Conservation (phyloP, 1,140 invertebrate species). For the Drosophila sulfurigaster region DNA sequence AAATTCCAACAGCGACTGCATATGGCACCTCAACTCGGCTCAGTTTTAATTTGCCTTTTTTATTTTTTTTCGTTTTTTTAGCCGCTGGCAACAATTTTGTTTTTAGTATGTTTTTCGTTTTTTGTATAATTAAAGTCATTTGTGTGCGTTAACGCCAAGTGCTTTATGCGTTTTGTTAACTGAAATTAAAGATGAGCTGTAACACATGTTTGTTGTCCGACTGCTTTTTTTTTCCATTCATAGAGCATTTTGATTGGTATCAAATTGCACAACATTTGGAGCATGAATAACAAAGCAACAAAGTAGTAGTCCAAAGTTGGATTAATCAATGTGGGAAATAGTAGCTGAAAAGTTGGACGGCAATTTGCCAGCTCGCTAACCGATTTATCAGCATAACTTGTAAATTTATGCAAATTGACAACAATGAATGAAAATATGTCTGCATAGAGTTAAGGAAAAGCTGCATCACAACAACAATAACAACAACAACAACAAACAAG, state of each 20-base stretch:
- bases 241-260: slow-evolving; percentile 55
- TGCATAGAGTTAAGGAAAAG: neutral
- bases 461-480: neutral
- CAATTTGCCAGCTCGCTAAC: slow-evolving; percentile 54
- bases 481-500: slow-evolving; percentile 8
- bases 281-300: slow-evolving; percentile 59
- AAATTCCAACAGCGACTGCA: slow-evolving; percentile 62
- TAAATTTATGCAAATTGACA: slow-evolving; percentile 68
- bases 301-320: neutral
- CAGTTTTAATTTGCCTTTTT: slow-evolving; percentile 50
- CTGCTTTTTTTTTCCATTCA: slow-evolving; percentile 18
- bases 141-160: slow-evolving; percentile 51
- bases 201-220: slow-evolving; percentile 1
- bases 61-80: slow-evolving; percentile 25
- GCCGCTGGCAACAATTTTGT: slow-evolving; percentile 40
- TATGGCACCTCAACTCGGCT: slow-evolving; percentile 51
- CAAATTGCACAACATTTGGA: slow-evolving; percentile 68
- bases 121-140: slow-evolving; percentile 72
- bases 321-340: slow-evolving; percentile 71
- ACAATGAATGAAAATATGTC: slow-evolving; percentile 29
- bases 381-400: slow-evolving; percentile 47
- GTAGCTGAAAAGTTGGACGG: slow-evolving; percentile 16
- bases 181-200: slow-evolving; percentile 37
- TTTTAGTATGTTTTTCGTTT: slow-evolving; percentile 16
- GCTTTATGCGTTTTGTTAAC: slow-evolving; percentile 31